phyloP scores from a whole-genome alignment of 53 echinoderm and acorn worm species.

The Luidia sarsii region DNA sequence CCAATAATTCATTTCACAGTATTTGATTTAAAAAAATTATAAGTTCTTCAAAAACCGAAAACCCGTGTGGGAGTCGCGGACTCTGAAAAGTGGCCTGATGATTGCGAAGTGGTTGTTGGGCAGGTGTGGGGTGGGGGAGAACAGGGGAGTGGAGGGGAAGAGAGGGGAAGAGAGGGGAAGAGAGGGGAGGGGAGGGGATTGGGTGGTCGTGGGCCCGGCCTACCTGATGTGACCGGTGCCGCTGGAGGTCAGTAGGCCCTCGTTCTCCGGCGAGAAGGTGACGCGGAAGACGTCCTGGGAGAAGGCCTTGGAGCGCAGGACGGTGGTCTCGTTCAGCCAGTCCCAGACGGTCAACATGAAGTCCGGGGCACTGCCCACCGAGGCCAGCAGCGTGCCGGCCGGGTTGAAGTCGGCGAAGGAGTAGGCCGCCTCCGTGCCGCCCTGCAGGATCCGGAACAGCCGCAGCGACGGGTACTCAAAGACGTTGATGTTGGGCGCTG shows the following conservation, averaged over 20 bases:
- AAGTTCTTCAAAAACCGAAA: no score
- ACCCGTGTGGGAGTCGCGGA: no score
- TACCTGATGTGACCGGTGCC: slow-evolving; percentile 98
- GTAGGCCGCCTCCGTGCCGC: slow-evolving; percentile 84
- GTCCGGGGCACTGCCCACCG: slow-evolving; percentile 85
- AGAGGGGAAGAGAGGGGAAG: no score
- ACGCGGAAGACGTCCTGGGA: slow-evolving; percentile 98
- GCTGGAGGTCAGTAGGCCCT: slow-evolving; percentile 90
- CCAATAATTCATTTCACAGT: no score
- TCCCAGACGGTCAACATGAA: slow-evolving; percentile 98
- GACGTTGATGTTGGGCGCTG: slow-evolving; percentile 84
- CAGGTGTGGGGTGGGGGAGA: no score
- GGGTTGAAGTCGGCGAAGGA: slow-evolving; percentile 97
- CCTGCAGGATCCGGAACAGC: slow-evolving; percentile 84
- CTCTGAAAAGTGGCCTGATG: no score
- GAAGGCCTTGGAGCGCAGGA: slow-evolving; percentile 95
- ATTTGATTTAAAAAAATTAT: no score
- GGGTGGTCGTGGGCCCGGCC: no score
- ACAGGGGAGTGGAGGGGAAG: no score
- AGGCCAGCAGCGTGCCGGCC: slow-evolving; percentile 81
- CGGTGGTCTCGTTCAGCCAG: slow-evolving; percentile 86
- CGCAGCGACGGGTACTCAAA: slow-evolving; percentile 90
- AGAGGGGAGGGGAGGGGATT: no score
- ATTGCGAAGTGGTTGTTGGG: no score
- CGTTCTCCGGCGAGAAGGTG: slow-evolving; percentile 95